Evolutionary conservation across 2,797 vertebrate species (phyloP), one percentile per base, ranked within the genome.

Genomic region (Arremon aurantiirostris): DNA sequence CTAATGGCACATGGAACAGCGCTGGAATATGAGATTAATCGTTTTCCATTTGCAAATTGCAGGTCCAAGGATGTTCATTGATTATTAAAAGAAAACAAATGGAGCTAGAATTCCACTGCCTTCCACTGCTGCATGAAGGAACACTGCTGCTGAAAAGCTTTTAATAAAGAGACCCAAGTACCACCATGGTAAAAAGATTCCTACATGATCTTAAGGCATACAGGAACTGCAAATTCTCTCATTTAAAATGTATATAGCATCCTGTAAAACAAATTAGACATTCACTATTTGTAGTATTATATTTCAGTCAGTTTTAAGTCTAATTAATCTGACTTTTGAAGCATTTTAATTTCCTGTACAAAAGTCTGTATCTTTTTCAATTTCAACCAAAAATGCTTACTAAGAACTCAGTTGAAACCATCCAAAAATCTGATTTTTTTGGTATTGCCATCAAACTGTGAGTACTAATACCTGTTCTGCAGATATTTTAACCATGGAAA

Each of bases 401-500:
- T 23, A 34, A 18, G 65, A 90, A 64, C 60, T 70, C 63, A 49
- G 59, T 1, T 46, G 82, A 82, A 55, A 88, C 30, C 59, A 86
- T 19, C 61, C 72, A 68, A 95, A 85, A 66, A 59, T 6, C 24
- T 35, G 24, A 11, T 24, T 35, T 47, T 75, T 69, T 86, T 49
- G 20, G 61, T 71, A 49, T 47, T 63, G 63, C 68, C 63, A 85
- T 71, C 12, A 32, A 71, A 16, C 71, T 53, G 61, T 86, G 57
- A 96, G 56, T 49, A 68, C 41, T 44, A 70, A 37, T 28, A 89
- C 3, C 11, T 50, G 84, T 53, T 14, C 24, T 42, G 75, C 37
- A 61, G 82, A 27, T 11, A 81, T 85, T 95, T 92, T 88, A 96
- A 98, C 97, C 82, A 98, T 99, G 99, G 99, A 99, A 97, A 96